Evolutionary conservation across 1,140 invertebrate species (phyloP), one percentile per base, ranked within the genome.

Genomic region (Cyrtorhinus lividipennis): DNA sequence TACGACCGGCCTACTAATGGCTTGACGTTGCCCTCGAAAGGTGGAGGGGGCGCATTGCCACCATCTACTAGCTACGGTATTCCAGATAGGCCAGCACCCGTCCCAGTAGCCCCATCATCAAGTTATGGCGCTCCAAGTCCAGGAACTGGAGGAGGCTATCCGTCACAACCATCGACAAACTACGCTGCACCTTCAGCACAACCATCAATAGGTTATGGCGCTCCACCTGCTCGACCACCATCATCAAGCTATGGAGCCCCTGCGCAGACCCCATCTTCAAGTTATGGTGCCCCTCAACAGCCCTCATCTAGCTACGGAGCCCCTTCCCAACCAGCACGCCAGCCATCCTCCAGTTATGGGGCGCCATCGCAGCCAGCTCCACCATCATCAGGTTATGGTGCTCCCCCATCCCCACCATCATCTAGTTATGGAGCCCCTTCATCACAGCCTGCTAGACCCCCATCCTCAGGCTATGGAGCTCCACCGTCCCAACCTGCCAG

Each of bases 1-100:
- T 66, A 66, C 25, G 48, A 59, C 13, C 45, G 60, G 22, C 65
- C 65, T 25, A 45, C 53, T 18, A 38, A 27, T 58, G 61, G 53
- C 23, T 48, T 64, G 1, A 12, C 10, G 48, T 22, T 53, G 18
- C 48, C 48, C 48, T 44, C 56, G 2, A 57, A 58, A 48, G 60
- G 60, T 1, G 46, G 27, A 3, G 27, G 44, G 1, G 61, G 62
- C 0, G 48, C 20, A 22, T 53, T 20, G 20, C 66, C 66, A 27
- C 66, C 66, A 3, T 61, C 65, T n/a, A 67, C 65, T 15, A 67
- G 66, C 53, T 67, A 67, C 27, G 66, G 66, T 13, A 65, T 67
- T 13, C 66, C 66, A 23, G 63, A 62, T 10, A 53, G 53, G n/a
- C 66, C 66, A 20, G 66, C 65, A 26, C 66, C 64, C 18, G 65